Percentiles rank a stretch among this genome's conserved stretches.
Conservation (phyloP, 2,797 vertebrate genomes). For the Poecilia picta region DNA sequence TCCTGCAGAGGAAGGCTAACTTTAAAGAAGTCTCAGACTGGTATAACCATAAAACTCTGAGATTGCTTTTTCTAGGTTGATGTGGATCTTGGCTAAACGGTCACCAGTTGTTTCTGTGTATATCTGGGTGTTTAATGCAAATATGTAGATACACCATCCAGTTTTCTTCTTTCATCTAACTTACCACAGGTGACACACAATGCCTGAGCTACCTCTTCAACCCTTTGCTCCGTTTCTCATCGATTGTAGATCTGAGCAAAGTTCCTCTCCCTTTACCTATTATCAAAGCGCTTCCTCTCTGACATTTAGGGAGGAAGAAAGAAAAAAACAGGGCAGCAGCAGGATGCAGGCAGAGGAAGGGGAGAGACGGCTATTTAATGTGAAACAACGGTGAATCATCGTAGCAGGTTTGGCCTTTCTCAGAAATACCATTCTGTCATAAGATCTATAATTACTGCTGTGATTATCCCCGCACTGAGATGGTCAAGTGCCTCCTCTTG, state of each 20-base stretch:
- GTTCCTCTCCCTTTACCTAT: slow-evolving; percentile 57
- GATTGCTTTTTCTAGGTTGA: not conserved
- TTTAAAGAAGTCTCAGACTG: not conserved
- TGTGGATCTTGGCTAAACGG: not conserved
- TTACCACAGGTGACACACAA: slow-evolving; percentile 4
- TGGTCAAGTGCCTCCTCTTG: slow-evolving; percentile 19
- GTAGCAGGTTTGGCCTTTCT: slow-evolving; percentile 65
- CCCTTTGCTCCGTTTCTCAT: slow-evolving; percentile 63
- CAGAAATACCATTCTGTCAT: slow-evolving; percentile 47
- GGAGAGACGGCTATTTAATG: slow-evolving; percentile 36
- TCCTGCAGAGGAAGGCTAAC: not conserved
- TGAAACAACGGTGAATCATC: slow-evolving; percentile 51
- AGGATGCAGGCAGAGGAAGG: slow-evolving; percentile 31
- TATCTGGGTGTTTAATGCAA: not conserved
- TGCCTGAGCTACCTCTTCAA: slow-evolving; percentile 40
- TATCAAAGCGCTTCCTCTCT: slow-evolving; percentile 73
- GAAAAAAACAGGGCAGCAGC: slow-evolving; percentile 36
- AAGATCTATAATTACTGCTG: slow-evolving; percentile 50
- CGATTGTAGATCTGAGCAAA: slow-evolving; percentile 71
- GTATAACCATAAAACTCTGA: not conserved
- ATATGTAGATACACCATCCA: not conserved
- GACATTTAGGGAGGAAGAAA: slow-evolving; percentile 69
- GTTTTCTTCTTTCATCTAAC: slow-evolving; percentile 11
- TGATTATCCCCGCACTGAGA: slow-evolving; percentile 31
- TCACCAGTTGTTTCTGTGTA: not conserved